Base-by-base conservation (phyloP, 2,888 invertebrate species). In the Tetragonisca angustula region DNA sequence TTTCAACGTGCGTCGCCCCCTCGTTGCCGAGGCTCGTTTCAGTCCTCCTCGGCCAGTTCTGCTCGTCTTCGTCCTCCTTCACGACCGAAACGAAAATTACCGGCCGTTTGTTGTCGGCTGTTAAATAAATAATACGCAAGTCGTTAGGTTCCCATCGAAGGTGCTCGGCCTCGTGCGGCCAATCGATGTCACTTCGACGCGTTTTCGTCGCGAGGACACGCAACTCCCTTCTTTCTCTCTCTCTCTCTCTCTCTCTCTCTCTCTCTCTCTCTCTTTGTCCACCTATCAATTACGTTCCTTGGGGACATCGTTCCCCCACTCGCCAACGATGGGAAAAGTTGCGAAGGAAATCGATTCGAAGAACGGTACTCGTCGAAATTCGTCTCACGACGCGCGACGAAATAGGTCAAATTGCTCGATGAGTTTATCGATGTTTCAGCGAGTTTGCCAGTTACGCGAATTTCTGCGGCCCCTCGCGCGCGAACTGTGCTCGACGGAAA, bases 71-170 rank as follows among this genome's bases (percentile, higher is more conserved):
- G 69, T 56, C 19, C 72, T 56, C 43, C 78, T 81, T 69, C 75
- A 49, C 64, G 64, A 50, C 49, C 52, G 74, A 56, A 74, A 72
- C 76, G 76, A 86, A 84, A 86, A 89, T 88, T 83, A 83, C 88
- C 61, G 81, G 56, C 54, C 68, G 81, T 85, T 86, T 79, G 85
- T 89, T 82, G 86, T 62, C 75, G 65, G 50, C 67, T 61, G 74
- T 77, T 89, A 90, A 89, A 89, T 89, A 89, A 89, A 88, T 89
- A 84, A 89, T 86, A 79, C 52, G 69, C 88, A 32, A 68, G 76
- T 89, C 84, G 85, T 84, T 81, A 68, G 76, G 82, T 90, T 87
- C 87, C 85, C 85, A 85, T 68, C 54, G 49, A 59, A 49, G 68
- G 68, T 36, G 65, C 54, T 15, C 21, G 61, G 36, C 27, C 85